phyloP scores from a whole-genome alignment of 2,797 vertebrate species.

The Schizopygopsis pylzovi region DNA sequence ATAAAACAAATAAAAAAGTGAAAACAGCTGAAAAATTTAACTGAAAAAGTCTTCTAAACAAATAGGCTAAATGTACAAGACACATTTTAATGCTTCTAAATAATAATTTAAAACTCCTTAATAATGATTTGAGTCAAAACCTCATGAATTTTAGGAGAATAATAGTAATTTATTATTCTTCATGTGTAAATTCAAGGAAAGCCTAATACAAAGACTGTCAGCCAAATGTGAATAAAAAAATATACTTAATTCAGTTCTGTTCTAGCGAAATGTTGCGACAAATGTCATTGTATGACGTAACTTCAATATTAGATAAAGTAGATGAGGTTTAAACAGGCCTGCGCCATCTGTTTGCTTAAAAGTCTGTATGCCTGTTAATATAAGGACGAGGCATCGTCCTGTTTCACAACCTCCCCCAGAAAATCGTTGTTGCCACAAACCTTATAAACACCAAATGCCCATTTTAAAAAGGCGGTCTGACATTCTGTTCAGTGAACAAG shows the following conservation, averaged over 20 bases:
- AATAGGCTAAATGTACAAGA: neutral
- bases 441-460: slow-evolving; percentile 48
- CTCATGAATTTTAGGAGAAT: neutral
- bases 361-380: slow-evolving; percentile 14
- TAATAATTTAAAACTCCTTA: too few relatives aligned
- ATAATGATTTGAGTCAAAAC: neutral
- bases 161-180: neutral
- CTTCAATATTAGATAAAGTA: neutral
- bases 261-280: neutral
- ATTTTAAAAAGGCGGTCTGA: slow-evolving; percentile 37
- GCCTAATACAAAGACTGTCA: neutral
- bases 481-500: slow-evolving; percentile 48
- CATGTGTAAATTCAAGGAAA: neutral
- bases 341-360: slow-evolving; percentile 26
- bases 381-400: neutral
- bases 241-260: neutral
- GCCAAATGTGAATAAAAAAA: neutral
- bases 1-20: neutral
- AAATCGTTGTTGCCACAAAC: slow-evolving; percentile 42
- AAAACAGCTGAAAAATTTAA: neutral
- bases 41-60: neutral
- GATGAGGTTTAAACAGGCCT: neutral
- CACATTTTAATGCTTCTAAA: neutral
- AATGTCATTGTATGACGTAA: neutral
- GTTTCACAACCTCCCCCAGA: slow-evolving; percentile 44